These are phyloP conservation scores for Argopecten irradians DNA, from an alignment of 1,140 invertebrate genomes.

Conservation along the genomic window DNA sequence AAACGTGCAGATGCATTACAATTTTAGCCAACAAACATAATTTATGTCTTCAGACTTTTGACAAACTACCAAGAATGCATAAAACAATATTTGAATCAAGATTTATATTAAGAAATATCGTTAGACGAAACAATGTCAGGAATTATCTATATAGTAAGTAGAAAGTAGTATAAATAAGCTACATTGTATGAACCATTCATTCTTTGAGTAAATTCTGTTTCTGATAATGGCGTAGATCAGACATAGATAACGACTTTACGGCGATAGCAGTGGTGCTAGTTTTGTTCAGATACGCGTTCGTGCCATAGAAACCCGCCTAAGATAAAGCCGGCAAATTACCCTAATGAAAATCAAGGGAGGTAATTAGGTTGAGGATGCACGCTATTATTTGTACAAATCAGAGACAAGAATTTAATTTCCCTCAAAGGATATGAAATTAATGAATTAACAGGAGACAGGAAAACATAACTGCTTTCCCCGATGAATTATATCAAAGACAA, in stretches of 20 bases:
- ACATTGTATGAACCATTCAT: too few species aligned
- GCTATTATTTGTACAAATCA: background rate
- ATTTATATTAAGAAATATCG: too few species aligned
- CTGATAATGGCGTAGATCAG: background rate
- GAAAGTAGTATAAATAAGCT: too few species aligned
- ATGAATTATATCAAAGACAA: background rate
- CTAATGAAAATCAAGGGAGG: constrained; percentile 6
- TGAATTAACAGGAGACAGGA: background rate
- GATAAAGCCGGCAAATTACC: background rate
- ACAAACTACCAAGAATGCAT: too few species aligned
- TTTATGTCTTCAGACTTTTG: too few species aligned
- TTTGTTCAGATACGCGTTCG: background rate
- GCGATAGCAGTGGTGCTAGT: background rate
- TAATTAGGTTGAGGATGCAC: constrained; percentile 15
- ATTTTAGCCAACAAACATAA: too few species aligned
- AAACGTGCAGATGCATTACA: too few species aligned
- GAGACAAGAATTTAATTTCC: constrained; percentile 18
- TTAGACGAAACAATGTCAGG: too few species aligned
- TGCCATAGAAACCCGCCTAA: background rate
- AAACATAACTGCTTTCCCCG: background rate
- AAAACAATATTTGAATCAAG: too few species aligned
- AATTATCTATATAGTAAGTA: too few species aligned
- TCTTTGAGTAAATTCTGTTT: background rate
- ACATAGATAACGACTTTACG: background rate
- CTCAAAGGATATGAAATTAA: constrained; percentile 12